Conservation (phyloP, 2,113 vertebrate genomes). For the Phrynosoma platyrhinos region DNA sequence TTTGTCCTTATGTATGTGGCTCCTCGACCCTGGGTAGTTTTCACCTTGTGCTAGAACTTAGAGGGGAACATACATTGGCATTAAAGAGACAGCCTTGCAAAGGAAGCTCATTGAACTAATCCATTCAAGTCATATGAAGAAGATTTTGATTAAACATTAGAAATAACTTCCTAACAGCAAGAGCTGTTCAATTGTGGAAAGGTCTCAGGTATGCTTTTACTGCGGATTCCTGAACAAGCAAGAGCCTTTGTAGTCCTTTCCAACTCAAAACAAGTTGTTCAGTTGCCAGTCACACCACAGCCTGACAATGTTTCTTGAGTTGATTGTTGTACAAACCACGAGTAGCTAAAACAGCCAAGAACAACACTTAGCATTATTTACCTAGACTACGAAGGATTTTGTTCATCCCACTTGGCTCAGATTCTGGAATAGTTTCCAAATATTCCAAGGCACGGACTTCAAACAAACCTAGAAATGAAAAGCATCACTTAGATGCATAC, state of each 20-base stretch:
- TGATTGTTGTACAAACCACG: neutral
- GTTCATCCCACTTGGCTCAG: slow-evolving; percentile 89
- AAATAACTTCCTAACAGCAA: too few species aligned
- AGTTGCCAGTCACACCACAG: neutral
- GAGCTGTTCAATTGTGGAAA: too few species aligned
- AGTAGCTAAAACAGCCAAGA: neutral
- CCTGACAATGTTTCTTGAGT: neutral
- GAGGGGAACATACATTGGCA: too few species aligned
- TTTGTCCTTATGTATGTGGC: too few species aligned
- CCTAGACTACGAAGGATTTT: slow-evolving; percentile 93
- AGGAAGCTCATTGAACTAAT: neutral
- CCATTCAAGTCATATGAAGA: too few species aligned
- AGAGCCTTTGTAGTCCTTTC: too few species aligned
- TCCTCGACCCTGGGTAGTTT: too few species aligned
- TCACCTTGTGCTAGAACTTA: neutral
- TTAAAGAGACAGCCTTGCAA: neutral
- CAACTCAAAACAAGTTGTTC: neutral
- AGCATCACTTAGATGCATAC: neutral
- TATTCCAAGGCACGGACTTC: slow-evolving; percentile 90
- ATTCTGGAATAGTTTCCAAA: slow-evolving; percentile 87
- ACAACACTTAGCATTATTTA: slow-evolving; percentile 79
- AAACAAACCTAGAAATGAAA: slow-evolving; percentile 86
- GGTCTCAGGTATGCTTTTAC: too few species aligned
- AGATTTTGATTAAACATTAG: too few species aligned
- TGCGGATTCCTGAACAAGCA: too few species aligned